Conservation (phyloP, 2,797 vertebrate genomes). For the Threskiornis aethiopicus region DNA sequence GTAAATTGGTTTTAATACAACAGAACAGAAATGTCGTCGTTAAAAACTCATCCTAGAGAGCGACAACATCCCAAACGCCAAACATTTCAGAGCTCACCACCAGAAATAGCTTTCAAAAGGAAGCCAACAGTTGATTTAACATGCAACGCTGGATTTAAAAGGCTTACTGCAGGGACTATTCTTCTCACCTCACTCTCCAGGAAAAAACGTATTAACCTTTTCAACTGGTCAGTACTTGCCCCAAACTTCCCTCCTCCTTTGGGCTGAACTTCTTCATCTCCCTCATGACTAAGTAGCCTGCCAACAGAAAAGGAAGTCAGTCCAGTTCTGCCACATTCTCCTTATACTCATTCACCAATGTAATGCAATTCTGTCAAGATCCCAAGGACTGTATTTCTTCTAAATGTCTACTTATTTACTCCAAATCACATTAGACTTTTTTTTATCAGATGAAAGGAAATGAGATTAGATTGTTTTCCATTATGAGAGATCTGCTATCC, state of each 20-base stretch:
- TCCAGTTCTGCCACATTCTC: not conserved
- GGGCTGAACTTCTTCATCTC: slow-evolving; percentile 42
- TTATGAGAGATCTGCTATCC: not conserved
- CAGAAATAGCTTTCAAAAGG: not conserved
- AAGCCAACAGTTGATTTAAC: not conserved
- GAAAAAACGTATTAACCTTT: slow-evolving; percentile 83
- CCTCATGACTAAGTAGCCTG: slow-evolving; percentile 78
- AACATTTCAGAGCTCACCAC: not conserved
- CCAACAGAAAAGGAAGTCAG: slow-evolving; percentile 32
- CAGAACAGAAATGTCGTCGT: not conserved
- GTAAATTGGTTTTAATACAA: not conserved
- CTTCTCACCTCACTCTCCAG: slow-evolving; percentile 82
- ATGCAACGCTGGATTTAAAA: not conserved
- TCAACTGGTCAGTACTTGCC: slow-evolving; percentile 68
- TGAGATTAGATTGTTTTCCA: not conserved
- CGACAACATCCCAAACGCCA: not conserved
- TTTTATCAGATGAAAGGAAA: not conserved
- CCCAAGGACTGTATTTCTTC: not conserved
- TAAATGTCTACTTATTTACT: not conserved
- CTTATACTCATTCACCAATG: not conserved
- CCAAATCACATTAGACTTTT: not conserved
- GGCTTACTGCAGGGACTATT: not conserved
- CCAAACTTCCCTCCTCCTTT: slow-evolving; percentile 64
- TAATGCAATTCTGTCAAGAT: not conserved
- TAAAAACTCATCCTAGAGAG: not conserved